Base-by-base conservation (phyloP, 2,797 vertebrate genomes). In the Hypotaenidia philippensis region DNA sequence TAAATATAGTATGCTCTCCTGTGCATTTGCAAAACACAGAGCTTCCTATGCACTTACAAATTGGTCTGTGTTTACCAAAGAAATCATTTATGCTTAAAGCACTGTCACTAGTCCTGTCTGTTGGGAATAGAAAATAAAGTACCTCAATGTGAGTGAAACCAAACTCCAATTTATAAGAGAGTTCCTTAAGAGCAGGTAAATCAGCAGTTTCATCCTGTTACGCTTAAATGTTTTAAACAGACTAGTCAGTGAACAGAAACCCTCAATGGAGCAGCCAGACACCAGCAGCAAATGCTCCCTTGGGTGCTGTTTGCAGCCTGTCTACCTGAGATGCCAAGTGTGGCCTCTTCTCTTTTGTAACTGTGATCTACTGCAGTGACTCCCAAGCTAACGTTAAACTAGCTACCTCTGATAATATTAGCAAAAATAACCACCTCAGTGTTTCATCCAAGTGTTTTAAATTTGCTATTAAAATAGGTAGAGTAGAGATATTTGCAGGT, bases 101-200 rank as follows among this genome's bases (percentile, higher is more conserved):
- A 52, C 70, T 66, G n/a, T 79, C 52, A 59, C 82, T 89, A 63
- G 17, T 59, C 55, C 38, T 84, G 4, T 84, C 77, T 82, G 17
- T 18, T 94, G 75, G 82, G 78, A 91, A 84, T n/a, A 89, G 52
- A 89, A 92, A 81, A 83, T 81, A 53, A 66, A 60, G 27, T 71
- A 36, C 72, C 78, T 89, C 47, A 57, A 12, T 41, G 34, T 65
- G 41, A 65, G 34, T 84, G 53, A 90, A 90, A 84, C 36, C 29
- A 53, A 70, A 60, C 32, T 83, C 60, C 50, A 32, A 1, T 83
- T 88, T 87, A 18, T 68, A 57, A 56, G 40, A n/a, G 49, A 64
- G 55, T 27, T 86, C 15, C 60, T 92, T 87, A 84, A 89, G 55
- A 82, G 38, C 45, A 65, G 44, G 87, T 44, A 65, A 88, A 78